Conservation (phyloP, 2,888 invertebrate species). For the Macrophya alboannulata region DNA sequence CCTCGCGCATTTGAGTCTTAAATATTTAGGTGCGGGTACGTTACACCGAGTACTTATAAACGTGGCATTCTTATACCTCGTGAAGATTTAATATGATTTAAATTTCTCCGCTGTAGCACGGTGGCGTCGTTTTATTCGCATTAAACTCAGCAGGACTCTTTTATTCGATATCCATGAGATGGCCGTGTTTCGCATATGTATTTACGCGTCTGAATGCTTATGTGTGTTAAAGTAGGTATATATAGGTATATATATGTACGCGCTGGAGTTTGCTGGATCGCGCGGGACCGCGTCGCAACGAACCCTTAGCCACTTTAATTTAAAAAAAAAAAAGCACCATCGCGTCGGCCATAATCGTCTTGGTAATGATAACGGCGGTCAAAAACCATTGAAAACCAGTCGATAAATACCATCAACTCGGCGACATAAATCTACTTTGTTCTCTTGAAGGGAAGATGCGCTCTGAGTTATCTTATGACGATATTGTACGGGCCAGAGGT, state of each 20-base stretch:
- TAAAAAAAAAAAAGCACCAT: not conserved
- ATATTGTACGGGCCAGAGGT: slow-evolving; percentile 32
- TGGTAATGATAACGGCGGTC: slow-evolving; percentile 65
- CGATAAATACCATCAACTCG: slow-evolving; percentile 70
- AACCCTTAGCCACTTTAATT: slow-evolving; percentile 37
- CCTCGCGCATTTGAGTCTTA: not conserved
- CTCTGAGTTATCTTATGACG: slow-evolving; percentile 59
- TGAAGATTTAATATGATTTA: slow-evolving; percentile 25
- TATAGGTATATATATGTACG: not conserved
- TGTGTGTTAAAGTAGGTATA: not conserved
- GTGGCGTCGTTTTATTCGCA: slow-evolving; percentile 21
- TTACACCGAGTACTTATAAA: not conserved
- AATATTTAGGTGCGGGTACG: not conserved
- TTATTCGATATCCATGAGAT: not conserved
- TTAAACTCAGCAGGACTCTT: slow-evolving; percentile 26
- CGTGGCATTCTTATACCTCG: not conserved
- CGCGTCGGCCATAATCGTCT: slow-evolving; percentile 61
- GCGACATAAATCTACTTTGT: slow-evolving; percentile 72
- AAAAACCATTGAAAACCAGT: slow-evolving; percentile 70
- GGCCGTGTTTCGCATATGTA: not conserved
- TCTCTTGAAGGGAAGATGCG: slow-evolving; percentile 56
- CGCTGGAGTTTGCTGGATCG: not conserved
- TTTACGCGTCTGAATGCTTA: not conserved
- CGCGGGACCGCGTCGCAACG: not conserved
- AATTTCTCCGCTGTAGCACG: slow-evolving; percentile 19